These are phyloP conservation scores for Rhyacichthys aspro DNA, from an alignment of 2,797 vertebrate species.

Conservation along the genomic window DNA sequence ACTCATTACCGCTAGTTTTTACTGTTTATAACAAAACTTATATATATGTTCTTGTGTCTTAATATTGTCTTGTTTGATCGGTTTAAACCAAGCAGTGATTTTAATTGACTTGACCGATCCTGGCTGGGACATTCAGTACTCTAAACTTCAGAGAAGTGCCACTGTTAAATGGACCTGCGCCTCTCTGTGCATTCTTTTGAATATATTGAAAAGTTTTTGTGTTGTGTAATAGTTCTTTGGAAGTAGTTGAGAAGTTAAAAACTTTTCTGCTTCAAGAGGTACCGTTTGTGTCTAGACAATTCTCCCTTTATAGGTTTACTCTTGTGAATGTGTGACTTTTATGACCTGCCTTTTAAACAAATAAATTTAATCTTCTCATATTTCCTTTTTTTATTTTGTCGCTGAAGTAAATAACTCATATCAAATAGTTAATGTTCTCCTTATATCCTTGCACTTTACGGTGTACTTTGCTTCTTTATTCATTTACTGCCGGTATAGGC, in stretches of 20 bases:
- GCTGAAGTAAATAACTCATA: background rate
- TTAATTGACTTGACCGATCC: slow-evolving; percentile 48
- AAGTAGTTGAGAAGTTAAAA: background rate
- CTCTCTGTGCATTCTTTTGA: slow-evolving; percentile 11
- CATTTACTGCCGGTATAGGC: slow-evolving; percentile 20
- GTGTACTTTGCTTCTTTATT: slow-evolving; percentile 32
- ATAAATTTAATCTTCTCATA: background rate
- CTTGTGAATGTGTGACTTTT: slow-evolving; percentile 1
- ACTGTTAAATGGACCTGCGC: slow-evolving; percentile 19
- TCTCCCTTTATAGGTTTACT: background rate
- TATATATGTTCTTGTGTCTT: slow-evolving; percentile 20
- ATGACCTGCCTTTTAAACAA: slow-evolving; percentile 2
- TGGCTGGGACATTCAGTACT: slow-evolving; percentile 52
- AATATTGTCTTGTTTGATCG: slow-evolving; percentile 16
- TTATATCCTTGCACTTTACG: background rate
- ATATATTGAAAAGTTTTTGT: background rate
- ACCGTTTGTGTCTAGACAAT: background rate
- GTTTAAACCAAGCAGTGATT: slow-evolving; percentile 33
- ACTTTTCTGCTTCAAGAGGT: background rate
- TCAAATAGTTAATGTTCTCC: slow-evolving; percentile 29
- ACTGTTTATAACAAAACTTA: background rate
- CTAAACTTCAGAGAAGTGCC: slow-evolving; percentile 22
- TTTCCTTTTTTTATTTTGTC: slow-evolving; percentile 10
- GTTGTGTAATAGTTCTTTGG: background rate
- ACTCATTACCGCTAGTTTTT: background rate